Evolutionary conservation across 2,888 invertebrate genomes (phyloP).

Genomic region (Lathronympha strigana): DNA sequence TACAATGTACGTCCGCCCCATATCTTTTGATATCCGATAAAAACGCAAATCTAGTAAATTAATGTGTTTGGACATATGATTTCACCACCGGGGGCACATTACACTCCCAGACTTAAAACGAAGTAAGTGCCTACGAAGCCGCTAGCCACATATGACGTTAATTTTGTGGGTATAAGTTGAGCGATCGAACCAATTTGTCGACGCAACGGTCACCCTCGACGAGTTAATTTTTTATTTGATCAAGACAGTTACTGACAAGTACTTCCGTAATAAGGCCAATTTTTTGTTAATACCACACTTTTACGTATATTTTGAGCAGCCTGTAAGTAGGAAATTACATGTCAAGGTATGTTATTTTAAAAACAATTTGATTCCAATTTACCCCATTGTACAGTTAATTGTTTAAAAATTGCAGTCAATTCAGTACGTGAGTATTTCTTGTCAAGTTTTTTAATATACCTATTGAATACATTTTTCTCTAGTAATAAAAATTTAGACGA

Average conservation of each 20-base stretch:
- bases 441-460: no score
- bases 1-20: constrained; percentile 17
- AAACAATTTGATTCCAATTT: constrained; percentile 76
- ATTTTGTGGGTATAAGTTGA: constrained; percentile 50
- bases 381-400: constrained; percentile 69
- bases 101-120: background rate
- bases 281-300: constrained; percentile 75
- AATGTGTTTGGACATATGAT: constrained; percentile 50
- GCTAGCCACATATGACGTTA: background rate
- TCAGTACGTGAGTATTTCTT: background rate
- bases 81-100: constrained; percentile 49
- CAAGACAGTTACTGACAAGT: constrained; percentile 72
- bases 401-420: constrained; percentile 46
- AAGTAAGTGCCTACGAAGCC: background rate
- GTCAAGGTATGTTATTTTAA: constrained; percentile 71
- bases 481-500: no score
- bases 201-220: constrained; percentile 65
- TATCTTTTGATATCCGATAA: constrained; percentile 31
- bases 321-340: constrained; percentile 72
- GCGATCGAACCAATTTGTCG: constrained; percentile 74
- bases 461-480: no score
- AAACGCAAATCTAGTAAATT: constrained; percentile 37
- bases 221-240: constrained; percentile 80
- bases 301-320: constrained; percentile 61
- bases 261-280: constrained; percentile 81